Conservation (phyloP, 2,797 vertebrate genomes). For the Lagodon rhomboides region DNA sequence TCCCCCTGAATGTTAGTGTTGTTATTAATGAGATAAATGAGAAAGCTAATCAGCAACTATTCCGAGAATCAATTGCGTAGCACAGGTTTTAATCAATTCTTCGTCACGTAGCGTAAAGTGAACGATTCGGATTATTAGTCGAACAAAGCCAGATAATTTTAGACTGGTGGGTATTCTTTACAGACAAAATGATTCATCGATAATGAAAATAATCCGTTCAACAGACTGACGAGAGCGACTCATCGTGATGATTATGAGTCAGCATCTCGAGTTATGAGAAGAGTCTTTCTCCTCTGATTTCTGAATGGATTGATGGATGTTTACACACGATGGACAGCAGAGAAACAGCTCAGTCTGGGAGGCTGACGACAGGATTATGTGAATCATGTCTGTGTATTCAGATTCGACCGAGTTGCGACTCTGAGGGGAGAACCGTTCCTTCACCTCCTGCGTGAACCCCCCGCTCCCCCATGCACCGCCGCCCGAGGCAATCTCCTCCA, state of each 20-base stretch:
- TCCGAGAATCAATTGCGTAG: neutral
- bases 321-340: neutral
- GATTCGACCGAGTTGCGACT: slow-evolving; percentile 27
- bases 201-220: neutral
- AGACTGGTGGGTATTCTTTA: neutral
- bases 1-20: neutral
- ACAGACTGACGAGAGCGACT: neutral
- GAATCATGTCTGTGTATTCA: slow-evolving; percentile 3
- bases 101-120: neutral
- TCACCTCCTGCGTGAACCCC: neutral
- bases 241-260: neutral
- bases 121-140: neutral
- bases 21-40: too few species aligned
- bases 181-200: neutral
- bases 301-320: neutral
- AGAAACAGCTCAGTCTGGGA: neutral
- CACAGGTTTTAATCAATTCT: neutral
- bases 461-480: neutral
- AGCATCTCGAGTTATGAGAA: neutral
- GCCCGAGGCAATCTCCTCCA: slow-evolving; percentile 25
- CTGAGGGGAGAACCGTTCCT: slow-evolving; percentile 2
- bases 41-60: neutral
- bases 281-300: neutral
- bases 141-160: neutral
- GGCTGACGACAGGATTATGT: neutral